Base-by-base conservation (phyloP, 92 coral and sea anemone genomes). In the Zoanthus sociatus region DNA sequence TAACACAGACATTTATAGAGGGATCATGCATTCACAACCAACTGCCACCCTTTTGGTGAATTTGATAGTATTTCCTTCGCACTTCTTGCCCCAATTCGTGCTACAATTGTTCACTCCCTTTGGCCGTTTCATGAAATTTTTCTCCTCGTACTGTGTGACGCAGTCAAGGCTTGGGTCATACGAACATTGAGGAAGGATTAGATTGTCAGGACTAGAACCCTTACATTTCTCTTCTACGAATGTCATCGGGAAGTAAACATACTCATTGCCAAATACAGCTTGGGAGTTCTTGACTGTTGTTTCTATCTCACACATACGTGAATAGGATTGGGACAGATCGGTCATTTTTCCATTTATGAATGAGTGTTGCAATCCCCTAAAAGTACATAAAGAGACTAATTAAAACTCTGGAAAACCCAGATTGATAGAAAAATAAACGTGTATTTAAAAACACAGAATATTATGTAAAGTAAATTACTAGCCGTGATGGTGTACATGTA, bases 21-120 rank as follows among this genome's bases (percentile, higher is more conserved):
- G 85, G 44, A 81, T 81, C 85, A 81, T 81, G 47, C 85, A 81
- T 66, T 81, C 85, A 48, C 85, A 81, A 18, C 85, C 85, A 66
- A 81, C 73, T 1, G 85, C 85, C 13, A 81, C 30, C 13, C 9
- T 21, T 13, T 81, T 47, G 58, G 44, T 81, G 63, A 81, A 81
- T 13, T 67, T 20, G 26, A 44, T 44, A n/a, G 85, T 81, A 3
- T 76, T 76, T 31, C 47, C 46, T 53, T 53, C 61, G 32, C 85
- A 81, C 58, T 81, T 47, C 15, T 48, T 50, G 42, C 37, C 37
- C 85, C 85, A 81, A 8, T 67, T 66, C 20, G 85, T 81, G 75
- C 85, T 81, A 56, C 85, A 81, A 50, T 44, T 20, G 37, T 60
- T 60, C 75, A 81, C 75, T 66, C 76, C 48, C 32, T 45, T 66